Base-by-base conservation (phyloP, 1,140 invertebrate genomes). In the Drosophila repletoides region DNA sequence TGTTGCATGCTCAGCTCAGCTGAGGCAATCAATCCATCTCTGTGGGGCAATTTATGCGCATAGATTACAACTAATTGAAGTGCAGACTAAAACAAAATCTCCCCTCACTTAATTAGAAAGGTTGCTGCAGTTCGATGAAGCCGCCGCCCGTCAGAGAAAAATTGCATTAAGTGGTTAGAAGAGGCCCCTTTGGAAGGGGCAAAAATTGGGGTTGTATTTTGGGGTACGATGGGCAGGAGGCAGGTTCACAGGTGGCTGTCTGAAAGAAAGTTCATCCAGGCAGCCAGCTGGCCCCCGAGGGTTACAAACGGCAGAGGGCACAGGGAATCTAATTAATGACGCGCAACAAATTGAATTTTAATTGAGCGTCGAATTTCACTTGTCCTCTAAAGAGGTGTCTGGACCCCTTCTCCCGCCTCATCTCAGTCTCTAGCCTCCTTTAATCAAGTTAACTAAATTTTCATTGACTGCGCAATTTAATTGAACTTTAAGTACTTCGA, bases 361-460 rank as follows among this genome's bases (percentile, higher is more conserved):
- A 88, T 83, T 88, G 83, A 76, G 77, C 80, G 71, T 69, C 76
- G 81, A 84, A 87, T 80, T 84, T 87, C 81, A 84, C 80, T 84
- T 84, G 53, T 53, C 60, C 40, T 34, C 22, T 52, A 60, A 45
- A 14, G 31, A 51, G 67, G 48, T 61, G 53, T 55, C 31, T 22
- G 9, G 17, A 4, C 19, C 17, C 15, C 14, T 2, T 33, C 29
- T 33, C 5, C 17, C 15, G 33, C 17, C 10, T 6, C 2, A 10
- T 24, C 38, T 10, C 4, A 6, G 2, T 0, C n/a, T 10, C 12
- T 22, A 1, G 5, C 0, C 19, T 22, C 38, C 7, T 15, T 41
- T 65, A 65, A 59, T 43, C 45, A 59, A 41, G 34, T 66, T 59
- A 66, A 59, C 28, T 55, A 19, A 41, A 19, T 53, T 34, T 60